phyloP scores from a whole-genome alignment of 2,888 invertebrate species.

The Leptopterna dolabrata region DNA sequence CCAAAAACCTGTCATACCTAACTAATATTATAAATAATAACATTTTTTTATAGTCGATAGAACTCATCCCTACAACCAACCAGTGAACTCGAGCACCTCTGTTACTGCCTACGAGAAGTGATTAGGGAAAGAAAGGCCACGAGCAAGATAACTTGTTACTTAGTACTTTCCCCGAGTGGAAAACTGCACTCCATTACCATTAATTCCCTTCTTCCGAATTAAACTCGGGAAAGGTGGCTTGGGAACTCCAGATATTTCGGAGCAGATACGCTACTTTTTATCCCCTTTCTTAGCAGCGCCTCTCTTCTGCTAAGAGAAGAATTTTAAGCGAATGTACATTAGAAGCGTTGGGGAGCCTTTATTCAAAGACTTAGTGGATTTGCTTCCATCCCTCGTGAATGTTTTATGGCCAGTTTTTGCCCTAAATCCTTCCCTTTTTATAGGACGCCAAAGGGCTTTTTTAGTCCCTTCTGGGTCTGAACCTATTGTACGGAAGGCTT shows the following conservation, averaged over 20 bases:
- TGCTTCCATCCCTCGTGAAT: slow-evolving; percentile 35
- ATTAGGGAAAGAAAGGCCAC: background rate
- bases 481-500: slow-evolving; percentile 23
- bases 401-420: slow-evolving; percentile 50
- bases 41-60: too few species aligned
- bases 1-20: too few species aligned
- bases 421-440: slow-evolving; percentile 42
- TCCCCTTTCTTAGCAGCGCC: background rate
- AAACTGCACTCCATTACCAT: slow-evolving; percentile 24
- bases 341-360: slow-evolving; percentile 32
- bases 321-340: slow-evolving; percentile 38
- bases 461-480: slow-evolving; percentile 5
- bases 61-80: too few species aligned
- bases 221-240: background rate
- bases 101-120: background rate
- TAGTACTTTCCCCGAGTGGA: background rate
- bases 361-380: slow-evolving; percentile 52
- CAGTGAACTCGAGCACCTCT: too few species aligned
- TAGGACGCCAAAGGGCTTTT: background rate
- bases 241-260: slow-evolving; percentile 1
- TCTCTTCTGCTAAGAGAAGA: slow-evolving; percentile 4
- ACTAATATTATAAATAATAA: too few species aligned
- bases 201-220: background rate
- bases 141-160: background rate
- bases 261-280: slow-evolving; percentile 12